Evolutionary conservation across 2,888 invertebrate genomes (phyloP).

Genomic region (Cepaea hortensis): DNA sequence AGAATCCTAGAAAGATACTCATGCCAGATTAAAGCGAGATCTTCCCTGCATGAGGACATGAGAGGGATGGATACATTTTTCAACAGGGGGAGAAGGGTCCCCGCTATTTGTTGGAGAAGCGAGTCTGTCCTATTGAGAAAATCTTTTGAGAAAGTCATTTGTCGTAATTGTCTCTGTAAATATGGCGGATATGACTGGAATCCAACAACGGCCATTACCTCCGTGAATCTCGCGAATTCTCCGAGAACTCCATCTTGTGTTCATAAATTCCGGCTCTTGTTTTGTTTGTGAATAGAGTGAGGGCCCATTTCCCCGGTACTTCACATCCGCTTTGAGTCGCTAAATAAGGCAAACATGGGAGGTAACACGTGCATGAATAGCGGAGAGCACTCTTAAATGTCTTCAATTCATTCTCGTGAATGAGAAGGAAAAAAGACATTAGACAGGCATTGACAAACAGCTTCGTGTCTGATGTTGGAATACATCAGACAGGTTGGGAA

Average conservation of each 20-base stretch:
- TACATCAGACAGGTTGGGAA: neutral
- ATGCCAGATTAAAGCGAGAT: slow-evolving; percentile 31
- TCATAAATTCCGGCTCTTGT: slow-evolving; percentile 50
- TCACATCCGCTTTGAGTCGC: slow-evolving; percentile 54
- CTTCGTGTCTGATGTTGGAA: neutral
- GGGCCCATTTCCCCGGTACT: slow-evolving; percentile 45
- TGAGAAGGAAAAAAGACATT: slow-evolving; percentile 14
- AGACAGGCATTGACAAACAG: slow-evolving; percentile 21
- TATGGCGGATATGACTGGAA: slow-evolving; percentile 53
- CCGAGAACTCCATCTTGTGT: slow-evolving; percentile 45
- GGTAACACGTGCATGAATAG: slow-evolving; percentile 41
- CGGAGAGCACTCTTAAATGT: slow-evolving; percentile 17
- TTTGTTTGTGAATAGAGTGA: slow-evolving; percentile 51
- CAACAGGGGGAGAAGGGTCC: neutral
- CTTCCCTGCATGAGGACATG: neutral
- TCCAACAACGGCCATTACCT: slow-evolving; percentile 46
- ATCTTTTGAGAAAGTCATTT: slow-evolving; percentile 51
- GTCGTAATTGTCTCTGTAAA: slow-evolving; percentile 54
- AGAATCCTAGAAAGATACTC: slow-evolving; percentile 21
- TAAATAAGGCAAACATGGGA: slow-evolving; percentile 43
- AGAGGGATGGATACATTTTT: slow-evolving; percentile 5
- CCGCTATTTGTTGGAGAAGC: slow-evolving; percentile 2
- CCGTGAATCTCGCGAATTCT: slow-evolving; percentile 44
- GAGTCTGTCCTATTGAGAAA: slow-evolving; percentile 49
- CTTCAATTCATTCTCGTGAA: slow-evolving; percentile 26